These are phyloP conservation scores for Scarus forsteni DNA, from an alignment of 2,797 vertebrate species.

Conservation along the genomic window DNA sequence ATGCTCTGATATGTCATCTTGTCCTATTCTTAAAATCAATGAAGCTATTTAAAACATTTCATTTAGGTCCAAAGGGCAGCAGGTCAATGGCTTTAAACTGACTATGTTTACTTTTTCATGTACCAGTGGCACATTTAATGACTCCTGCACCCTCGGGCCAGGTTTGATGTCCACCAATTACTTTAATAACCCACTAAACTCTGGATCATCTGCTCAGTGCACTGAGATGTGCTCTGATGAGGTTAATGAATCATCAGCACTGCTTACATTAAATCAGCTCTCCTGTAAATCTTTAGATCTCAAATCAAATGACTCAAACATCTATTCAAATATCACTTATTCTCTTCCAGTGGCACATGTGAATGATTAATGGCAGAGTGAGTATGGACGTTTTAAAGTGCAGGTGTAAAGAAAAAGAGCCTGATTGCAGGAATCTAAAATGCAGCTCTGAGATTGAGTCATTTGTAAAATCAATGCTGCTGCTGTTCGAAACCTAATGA, in stretches of 20 bases:
- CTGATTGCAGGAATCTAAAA: not conserved
- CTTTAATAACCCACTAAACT: conserved; percentile 23
- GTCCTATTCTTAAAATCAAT: conserved; percentile 34
- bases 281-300: not conserved
- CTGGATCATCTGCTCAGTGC: conserved; percentile 15
- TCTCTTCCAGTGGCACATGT: not conserved
- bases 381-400: not conserved
- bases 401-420: conserved; percentile 8
- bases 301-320: not conserved
- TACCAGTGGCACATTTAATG: conserved; percentile 11
- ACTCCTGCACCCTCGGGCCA: conserved; percentile 17
- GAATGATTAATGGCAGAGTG: not conserved
- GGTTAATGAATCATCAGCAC: conserved; percentile 25
- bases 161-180: conserved; percentile 7
- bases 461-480: conserved; percentile 43
- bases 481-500: conserved; percentile 25
- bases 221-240: conserved; percentile 11
- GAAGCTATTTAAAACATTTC: conserved; percentile 16
- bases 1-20: not conserved
- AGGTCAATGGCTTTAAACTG: conserved; percentile 26
- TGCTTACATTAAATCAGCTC: not conserved
- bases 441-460: conserved; percentile 29
- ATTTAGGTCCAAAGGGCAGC: conserved; percentile 25
- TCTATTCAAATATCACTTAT: not conserved
- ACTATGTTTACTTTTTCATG: conserved; percentile 14